Conservation (phyloP, 2,797 vertebrate genomes). For the Myiothlypis chrysogaster region DNA sequence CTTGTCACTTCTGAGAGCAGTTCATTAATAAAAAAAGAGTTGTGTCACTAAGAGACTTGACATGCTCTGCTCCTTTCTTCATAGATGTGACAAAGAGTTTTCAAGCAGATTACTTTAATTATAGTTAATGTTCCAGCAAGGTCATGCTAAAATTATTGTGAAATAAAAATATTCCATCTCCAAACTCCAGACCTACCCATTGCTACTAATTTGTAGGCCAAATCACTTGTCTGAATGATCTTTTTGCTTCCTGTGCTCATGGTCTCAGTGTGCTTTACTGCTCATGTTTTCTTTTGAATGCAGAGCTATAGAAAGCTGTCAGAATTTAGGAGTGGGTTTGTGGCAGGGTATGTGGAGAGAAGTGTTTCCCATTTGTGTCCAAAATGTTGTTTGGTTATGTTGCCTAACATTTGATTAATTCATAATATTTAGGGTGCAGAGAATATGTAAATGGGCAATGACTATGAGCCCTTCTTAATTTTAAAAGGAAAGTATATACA, state of each 20-base stretch:
- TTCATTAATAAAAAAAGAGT: not conserved
- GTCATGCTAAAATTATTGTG: not conserved
- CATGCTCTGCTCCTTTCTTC: not conserved
- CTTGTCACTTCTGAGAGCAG: not conserved
- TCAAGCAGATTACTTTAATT: not conserved
- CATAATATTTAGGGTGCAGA: not conserved
- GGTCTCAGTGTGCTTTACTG: not conserved
- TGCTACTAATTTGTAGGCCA: not conserved
- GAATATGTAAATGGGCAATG: not conserved
- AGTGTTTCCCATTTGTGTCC: not conserved
- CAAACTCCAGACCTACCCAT: not conserved
- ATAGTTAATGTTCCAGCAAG: not conserved
- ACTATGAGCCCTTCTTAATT: not conserved
- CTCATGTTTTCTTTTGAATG: not conserved
- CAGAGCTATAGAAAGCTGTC: not conserved
- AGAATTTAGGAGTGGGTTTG: not conserved
- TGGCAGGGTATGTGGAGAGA: not conserved
- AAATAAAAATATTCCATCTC: not conserved
- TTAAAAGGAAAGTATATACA: not conserved
- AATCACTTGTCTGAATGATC: not conserved
- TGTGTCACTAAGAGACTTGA: not conserved
- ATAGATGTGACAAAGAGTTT: not conserved
- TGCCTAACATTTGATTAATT: not conserved
- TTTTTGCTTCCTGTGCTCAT: not conserved
- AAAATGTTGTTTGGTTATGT: not conserved